phyloP scores from a whole-genome alignment of 2,888 invertebrate species.

The Dolomedes plantarius region DNA sequence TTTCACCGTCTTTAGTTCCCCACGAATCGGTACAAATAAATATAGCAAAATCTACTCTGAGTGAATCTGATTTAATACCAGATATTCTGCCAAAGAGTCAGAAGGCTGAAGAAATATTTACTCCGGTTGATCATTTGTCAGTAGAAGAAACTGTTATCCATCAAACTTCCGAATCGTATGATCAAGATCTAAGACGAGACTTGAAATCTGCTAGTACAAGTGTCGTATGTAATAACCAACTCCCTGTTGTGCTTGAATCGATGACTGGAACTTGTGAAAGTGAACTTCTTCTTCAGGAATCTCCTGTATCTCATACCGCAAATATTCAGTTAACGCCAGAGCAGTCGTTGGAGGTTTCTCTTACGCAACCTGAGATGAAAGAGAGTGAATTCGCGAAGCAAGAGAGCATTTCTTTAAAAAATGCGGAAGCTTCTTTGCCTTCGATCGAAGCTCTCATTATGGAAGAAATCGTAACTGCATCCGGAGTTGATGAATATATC shows the following conservation, averaged over 20 bases:
- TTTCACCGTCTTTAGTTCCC: slow-evolving; percentile 59
- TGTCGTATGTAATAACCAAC: slow-evolving; percentile 35
- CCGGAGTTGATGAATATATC: slow-evolving; percentile 30
- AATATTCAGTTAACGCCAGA: slow-evolving; percentile 32
- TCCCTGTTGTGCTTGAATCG: slow-evolving; percentile 28
- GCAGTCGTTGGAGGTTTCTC: slow-evolving; percentile 59
- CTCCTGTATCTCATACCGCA: slow-evolving; percentile 31
- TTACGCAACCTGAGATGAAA: slow-evolving; percentile 57
- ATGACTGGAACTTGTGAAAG: slow-evolving; percentile 48
- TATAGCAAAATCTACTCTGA: slow-evolving; percentile 44
- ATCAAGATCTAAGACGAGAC: slow-evolving; percentile 25
- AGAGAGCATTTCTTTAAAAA: slow-evolving; percentile 74
- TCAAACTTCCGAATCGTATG: slow-evolving; percentile 21
- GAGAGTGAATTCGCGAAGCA: slow-evolving; percentile 50
- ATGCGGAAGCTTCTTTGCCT: slow-evolving; percentile 68
- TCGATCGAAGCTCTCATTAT: slow-evolving; percentile 71
- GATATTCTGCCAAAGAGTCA: slow-evolving; percentile 50
- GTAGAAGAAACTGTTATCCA: slow-evolving; percentile 47
- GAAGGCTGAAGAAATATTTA: slow-evolving; percentile 25
- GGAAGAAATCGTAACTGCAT: slow-evolving; percentile 50
- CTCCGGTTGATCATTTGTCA: slow-evolving; percentile 32
- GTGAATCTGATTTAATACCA: slow-evolving; percentile 60
- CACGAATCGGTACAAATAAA: slow-evolving; percentile 68
- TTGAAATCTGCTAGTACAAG: slow-evolving; percentile 15
- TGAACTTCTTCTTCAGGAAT: slow-evolving; percentile 15